A percentile compares a stretch with the other conserved stretches of the same genome.
Evolutionary conservation across 2,888 invertebrate genomes (phyloP).

Genomic region (Synergus gifuensis): DNA sequence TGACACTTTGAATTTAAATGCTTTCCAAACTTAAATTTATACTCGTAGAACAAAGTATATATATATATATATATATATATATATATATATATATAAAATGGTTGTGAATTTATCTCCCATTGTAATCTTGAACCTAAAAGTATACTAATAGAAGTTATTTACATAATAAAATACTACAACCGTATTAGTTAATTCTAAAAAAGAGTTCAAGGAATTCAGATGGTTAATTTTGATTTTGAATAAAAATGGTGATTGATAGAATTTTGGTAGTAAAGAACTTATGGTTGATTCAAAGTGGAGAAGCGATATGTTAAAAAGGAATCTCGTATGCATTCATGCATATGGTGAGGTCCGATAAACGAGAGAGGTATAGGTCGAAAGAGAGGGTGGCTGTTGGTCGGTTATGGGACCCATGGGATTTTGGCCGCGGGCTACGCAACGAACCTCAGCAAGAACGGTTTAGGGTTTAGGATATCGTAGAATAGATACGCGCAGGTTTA

Average conservation of each 20-base stretch:
- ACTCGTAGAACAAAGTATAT: neutral
- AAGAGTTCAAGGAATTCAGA: neutral
- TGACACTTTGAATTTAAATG: conserved; percentile 25
- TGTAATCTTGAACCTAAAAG: neutral
- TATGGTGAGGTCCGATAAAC: conserved; percentile 50
- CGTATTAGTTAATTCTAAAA: neutral
- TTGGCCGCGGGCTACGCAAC: conserved; percentile 63
- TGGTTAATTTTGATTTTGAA: neutral
- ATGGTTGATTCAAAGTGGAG: neutral
- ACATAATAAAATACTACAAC: neutral
- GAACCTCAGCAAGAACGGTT: conserved; percentile 42
- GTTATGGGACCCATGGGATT: conserved; percentile 75
- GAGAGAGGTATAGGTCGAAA: conserved; percentile 48
- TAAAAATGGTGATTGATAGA: neutral
- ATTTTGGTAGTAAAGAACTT: neutral
- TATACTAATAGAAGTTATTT: neutral
- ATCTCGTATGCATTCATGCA: conserved; percentile 42
- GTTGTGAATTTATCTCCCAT: neutral
- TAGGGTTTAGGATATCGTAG: conserved; percentile 7
- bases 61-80: neutral
- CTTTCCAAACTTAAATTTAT: neutral
- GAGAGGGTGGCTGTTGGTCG: conserved; percentile 61
- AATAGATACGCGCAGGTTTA: conserved; percentile 31
- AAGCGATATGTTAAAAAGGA: conserved; percentile 26
- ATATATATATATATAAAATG: neutral